phyloP scores from a whole-genome alignment of 64 coral and sea anemone genomes.

The Orbicella faveolata region DNA sequence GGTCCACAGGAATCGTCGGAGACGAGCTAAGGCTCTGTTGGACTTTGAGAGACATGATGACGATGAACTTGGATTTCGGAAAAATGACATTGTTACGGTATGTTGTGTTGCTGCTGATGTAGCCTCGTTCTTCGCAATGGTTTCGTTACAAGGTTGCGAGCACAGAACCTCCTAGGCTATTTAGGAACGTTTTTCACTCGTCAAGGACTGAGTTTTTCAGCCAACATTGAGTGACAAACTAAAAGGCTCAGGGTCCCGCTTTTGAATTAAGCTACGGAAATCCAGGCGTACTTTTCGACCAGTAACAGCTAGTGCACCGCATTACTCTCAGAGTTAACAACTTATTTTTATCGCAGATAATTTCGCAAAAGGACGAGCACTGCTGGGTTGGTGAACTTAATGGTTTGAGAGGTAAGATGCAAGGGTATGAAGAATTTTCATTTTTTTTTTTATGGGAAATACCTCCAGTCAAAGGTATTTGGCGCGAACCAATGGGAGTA shows the following conservation, averaged over 20 bases:
- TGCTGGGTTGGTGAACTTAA: slow-evolving; percentile 99
- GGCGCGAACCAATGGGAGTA: no score
- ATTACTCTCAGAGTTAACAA: not conserved
- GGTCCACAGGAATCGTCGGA: slow-evolving; percentile 81
- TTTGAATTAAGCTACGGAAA: no score
- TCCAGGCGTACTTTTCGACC: no score
- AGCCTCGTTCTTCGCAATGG: not conserved
- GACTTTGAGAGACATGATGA: slow-evolving; percentile 99
- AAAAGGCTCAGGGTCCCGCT: no score
- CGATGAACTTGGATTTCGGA: slow-evolving; percentile 96
- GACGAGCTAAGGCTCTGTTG: slow-evolving; percentile 91
- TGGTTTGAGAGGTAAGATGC: slow-evolving; percentile 76
- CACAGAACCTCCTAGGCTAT: no score
- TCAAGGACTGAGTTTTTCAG: no score
- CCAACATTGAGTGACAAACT: no score
- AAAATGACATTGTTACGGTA: slow-evolving; percentile 98
- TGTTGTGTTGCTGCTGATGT: not conserved
- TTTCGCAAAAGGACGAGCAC: slow-evolving; percentile 98
- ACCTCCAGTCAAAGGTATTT: no score
- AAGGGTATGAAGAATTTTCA: no score
- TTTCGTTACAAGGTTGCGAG: not conserved
- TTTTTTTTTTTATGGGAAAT: no score
- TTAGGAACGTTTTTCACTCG: no score
- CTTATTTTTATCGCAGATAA: slow-evolving; percentile 67
- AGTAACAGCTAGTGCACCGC: not conserved